These are phyloP conservation scores for Cercopithecus hamlyni DNA, from an alignment of 2,797 vertebrate genomes.

Conservation along the genomic window DNA sequence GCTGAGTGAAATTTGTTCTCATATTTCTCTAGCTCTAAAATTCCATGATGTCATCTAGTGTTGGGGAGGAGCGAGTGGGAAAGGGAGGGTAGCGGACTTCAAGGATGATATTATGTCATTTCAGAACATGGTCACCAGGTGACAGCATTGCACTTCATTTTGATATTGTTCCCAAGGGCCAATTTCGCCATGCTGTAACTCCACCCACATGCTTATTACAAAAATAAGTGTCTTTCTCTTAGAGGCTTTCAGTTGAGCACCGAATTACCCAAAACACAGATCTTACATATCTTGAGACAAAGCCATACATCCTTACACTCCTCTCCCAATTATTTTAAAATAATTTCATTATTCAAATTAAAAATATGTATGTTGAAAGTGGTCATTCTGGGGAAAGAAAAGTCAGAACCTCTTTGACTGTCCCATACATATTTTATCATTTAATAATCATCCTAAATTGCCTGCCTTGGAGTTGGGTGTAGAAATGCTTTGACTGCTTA, in stretches of 20 bases:
- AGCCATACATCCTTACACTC: neutral
- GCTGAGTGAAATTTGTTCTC: neutral
- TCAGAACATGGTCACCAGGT: conserved; percentile 53
- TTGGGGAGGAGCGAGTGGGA: neutral
- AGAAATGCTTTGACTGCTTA: neutral
- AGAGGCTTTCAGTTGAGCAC: neutral
- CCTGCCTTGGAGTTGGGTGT: neutral
- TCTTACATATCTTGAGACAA: neutral
- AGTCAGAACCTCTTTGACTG: neutral
- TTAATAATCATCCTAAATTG: neutral
- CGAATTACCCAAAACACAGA: neutral
- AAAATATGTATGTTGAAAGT: neutral
- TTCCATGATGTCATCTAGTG: neutral
- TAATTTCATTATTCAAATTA: neutral
- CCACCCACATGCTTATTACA: neutral
- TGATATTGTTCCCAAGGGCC: neutral
- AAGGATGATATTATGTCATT: neutral
- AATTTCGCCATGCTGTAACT: neutral
- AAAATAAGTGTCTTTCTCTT: neutral
- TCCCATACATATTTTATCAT: neutral
- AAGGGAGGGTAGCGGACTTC: neutral
- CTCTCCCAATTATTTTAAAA: neutral
- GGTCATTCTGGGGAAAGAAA: neutral
- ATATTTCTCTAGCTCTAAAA: neutral
- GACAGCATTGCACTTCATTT: conserved; percentile 53